Percentiles rank a stretch among this genome's conserved stretches.
These are phyloP conservation scores for Eupithecia vulgata DNA, from an alignment of 2,888 invertebrate species.

Conservation along the genomic window DNA sequence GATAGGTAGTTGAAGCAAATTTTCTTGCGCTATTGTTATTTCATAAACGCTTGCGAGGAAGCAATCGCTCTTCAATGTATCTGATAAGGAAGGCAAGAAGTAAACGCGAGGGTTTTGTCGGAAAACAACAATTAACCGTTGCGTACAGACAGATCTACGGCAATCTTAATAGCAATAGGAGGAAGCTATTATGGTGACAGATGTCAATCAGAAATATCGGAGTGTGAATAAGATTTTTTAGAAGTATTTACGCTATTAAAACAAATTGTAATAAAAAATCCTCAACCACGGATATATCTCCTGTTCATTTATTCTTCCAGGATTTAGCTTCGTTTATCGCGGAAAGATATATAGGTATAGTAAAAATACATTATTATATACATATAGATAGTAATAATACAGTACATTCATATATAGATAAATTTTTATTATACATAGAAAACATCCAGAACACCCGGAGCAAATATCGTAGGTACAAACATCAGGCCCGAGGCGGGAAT, in stretches of 20 bases:
- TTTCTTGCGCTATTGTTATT: slow-evolving; percentile 3
- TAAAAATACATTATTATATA: too few relatives aligned
- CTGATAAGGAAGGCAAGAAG: slow-evolving; percentile 33
- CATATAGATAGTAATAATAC: too few relatives aligned
- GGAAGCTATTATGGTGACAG: slow-evolving; percentile 3
- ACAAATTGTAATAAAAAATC: too few relatives aligned
- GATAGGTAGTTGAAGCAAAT: background rate
- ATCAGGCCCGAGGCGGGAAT: too few relatives aligned
- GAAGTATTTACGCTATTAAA: background rate
- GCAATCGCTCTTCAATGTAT: slow-evolving; percentile 28
- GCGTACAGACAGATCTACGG: background rate
- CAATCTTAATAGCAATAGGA: background rate
- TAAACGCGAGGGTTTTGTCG: slow-evolving; percentile 25
- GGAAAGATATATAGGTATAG: too few relatives aligned
- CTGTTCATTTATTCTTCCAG: background rate
- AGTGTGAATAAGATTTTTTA: background rate
- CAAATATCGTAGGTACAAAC: too few relatives aligned
- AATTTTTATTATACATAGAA: too few relatives aligned
- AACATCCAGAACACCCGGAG: too few relatives aligned
- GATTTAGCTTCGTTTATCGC: background rate
- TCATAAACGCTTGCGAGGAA: slow-evolving; percentile 20
- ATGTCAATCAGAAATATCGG: background rate
- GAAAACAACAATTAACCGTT: slow-evolving; percentile 35
- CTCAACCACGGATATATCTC: too few relatives aligned
- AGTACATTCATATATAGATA: too few relatives aligned